Percentiles rank a stretch among this genome's conserved stretches.
Conservation (phyloP, 1,140 invertebrate genomes). For the Antheraea pernyi region DNA sequence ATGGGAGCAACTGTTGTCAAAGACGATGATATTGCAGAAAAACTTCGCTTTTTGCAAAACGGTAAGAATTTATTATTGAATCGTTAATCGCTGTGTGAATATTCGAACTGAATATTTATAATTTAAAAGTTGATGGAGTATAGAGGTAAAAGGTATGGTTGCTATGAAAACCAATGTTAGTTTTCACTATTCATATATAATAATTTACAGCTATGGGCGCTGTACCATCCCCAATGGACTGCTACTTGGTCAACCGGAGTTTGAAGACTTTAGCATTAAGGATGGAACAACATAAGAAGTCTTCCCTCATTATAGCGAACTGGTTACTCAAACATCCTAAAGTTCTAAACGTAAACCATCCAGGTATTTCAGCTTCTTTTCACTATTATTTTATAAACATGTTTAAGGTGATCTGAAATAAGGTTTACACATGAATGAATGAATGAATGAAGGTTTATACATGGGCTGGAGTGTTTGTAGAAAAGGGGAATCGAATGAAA, state of each 20-base stretch:
- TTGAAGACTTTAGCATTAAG: conserved; percentile 95
- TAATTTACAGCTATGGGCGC: conserved; percentile 88
- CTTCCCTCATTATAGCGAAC: background rate
- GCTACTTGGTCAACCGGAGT: conserved; percentile 95
- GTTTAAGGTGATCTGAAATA: no score
- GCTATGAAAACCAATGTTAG: background rate
- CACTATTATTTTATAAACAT: background rate
- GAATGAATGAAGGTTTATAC: no score
- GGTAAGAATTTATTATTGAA: conserved; percentile 77
- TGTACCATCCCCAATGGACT: conserved; percentile 98
- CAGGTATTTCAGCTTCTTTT: conserved; percentile 63
- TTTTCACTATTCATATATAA: conserved; percentile 4
- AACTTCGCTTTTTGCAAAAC: conserved; percentile 94
- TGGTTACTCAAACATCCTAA: conserved; percentile 86
- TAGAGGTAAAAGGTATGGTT: background rate
- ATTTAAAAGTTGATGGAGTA: background rate
- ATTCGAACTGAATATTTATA: no score
- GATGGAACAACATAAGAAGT: conserved; percentile 83
- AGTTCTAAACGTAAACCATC: conserved; percentile 87
- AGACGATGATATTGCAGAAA: conserved; percentile 85
- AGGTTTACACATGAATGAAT: no score
- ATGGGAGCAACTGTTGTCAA: conserved; percentile 95
- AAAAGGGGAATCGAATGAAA: no score
- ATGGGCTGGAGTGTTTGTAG: no score
- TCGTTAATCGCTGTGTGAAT: no score